Evolutionary conservation across 2,797 vertebrate genomes (phyloP), one percentile per base, ranked within the genome.

Genomic region (Siniperca scherzeri): DNA sequence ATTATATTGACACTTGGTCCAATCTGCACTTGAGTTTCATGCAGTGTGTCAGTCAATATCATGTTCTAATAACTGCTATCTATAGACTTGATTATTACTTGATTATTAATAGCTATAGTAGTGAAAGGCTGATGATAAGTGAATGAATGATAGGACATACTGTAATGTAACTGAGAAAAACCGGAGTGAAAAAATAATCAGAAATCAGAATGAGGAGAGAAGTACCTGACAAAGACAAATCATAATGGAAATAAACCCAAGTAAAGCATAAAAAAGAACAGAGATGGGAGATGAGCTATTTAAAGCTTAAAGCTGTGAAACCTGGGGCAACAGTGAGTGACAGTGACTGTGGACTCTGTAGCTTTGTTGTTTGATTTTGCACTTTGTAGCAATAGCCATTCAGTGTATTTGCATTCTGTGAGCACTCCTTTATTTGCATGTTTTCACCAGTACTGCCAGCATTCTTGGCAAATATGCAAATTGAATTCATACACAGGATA

Each of bases 401-500:
- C 42, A 9, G 44, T 25, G 67, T 21, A 71, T 84, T 82, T 81
- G 44, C 77, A 79, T 82, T 64, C 53, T 65, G 42, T 7, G 65
- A 53, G 61, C 7, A 25, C 27, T 60, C 46, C 25, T 65, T 76
- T 74, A 80, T 83, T 85, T 85, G 80, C 75, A 91, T 52, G 48
- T 91, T 85, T 87, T 80, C 80, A 73, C 12, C n/a, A 25, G 50
- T 17, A 14, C 57, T 59, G 66, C 65, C 72, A 70, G 62, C 50
- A 42, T 40, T 81, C 44, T 27, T 65, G 38, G 27, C 62, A 67
- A 69, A 62, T 12, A 52, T 66, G 71, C 56, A 72, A 65, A 87
- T 44, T 7, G 14, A 5, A 66, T 48, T 19, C 50, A 53, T 1
- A 27, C 36, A 33, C 40, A 9, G 30, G 55, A 60, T 53, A 4